A percentile compares a stretch with the other conserved stretches of the same genome.
These are phyloP conservation scores for Drosophila pseudotalamancana DNA, from an alignment of 2,888 invertebrate genomes.

Conservation along the genomic window DNA sequence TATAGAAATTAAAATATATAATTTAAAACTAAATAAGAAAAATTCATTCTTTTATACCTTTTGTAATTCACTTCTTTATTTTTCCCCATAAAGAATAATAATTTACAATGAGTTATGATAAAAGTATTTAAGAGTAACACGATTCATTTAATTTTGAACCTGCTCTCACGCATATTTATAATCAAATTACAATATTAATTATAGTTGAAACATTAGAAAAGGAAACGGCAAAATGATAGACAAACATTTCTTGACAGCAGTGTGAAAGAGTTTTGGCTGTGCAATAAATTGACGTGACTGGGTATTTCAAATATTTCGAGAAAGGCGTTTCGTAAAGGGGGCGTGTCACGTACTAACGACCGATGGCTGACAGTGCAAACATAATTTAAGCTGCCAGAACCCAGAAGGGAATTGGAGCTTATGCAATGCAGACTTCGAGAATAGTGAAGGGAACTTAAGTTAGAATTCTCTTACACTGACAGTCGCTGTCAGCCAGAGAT, in stretches of 20 bases:
- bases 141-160: no score
- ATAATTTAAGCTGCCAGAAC: conserved; percentile 57
- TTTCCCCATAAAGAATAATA: no score
- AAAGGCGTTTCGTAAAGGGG: neutral
- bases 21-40: neutral
- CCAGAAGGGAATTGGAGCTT: conserved; percentile 22
- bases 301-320: conserved; percentile 1
- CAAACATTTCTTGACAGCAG: conserved; percentile 32
- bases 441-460: conserved; percentile 7
- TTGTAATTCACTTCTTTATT: no score
- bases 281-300: conserved; percentile 58
- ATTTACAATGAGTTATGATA: no score
- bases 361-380: conserved; percentile 62
- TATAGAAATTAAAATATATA: no score
- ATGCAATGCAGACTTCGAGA: conserved; percentile 53
- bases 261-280: conserved; percentile 45
- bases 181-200: no score
- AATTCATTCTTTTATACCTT: no score
- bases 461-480: conserved; percentile 22
- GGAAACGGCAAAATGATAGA: no score
- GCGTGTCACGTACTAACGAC: conserved; percentile 65
- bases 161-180: no score
- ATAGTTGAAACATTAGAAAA: neutral
- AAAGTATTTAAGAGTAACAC: no score
- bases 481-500: conserved; percentile 47